Percentiles rank a stretch among this genome's conserved stretches.
These are phyloP conservation scores for Agonopterix heracliana DNA, from an alignment of 2,888 invertebrate species.

Conservation along the genomic window DNA sequence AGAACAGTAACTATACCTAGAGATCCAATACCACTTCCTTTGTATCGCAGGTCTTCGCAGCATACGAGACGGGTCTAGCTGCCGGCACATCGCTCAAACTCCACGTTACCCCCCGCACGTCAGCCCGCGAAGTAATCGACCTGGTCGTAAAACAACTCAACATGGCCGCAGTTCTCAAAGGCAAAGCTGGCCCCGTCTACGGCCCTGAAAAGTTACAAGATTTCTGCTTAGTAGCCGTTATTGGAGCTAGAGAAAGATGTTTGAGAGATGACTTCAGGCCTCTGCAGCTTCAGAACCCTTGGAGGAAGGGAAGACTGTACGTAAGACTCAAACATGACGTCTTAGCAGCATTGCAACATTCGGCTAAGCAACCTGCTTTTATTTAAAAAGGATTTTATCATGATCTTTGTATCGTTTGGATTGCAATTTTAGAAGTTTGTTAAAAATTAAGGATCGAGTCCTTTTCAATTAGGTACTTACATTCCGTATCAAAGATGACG, in stretches of 20 bases:
- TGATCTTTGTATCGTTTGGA: too few species aligned
- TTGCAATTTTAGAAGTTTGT: neutral
- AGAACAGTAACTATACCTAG: too few species aligned
- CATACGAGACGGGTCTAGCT: conserved; percentile 96
- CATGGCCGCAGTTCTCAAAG: conserved; percentile 91
- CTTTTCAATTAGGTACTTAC: too few species aligned
- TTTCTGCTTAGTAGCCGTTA: conserved; percentile 96
- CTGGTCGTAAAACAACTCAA: conserved; percentile 97
- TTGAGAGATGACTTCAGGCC: conserved; percentile 96
- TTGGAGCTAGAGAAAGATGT: conserved; percentile 95
- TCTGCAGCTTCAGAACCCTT: conserved; percentile 94
- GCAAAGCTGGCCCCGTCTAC: conserved; percentile 90
- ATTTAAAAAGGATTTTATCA: conserved; percentile 47
- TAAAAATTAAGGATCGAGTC: neutral
- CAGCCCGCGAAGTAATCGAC: conserved; percentile 96
- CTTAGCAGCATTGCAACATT: conserved; percentile 90
- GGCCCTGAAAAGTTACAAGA: conserved; percentile 88
- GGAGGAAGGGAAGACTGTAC: conserved; percentile 95
- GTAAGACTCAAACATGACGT: conserved; percentile 94
- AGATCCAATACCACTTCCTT: neutral
- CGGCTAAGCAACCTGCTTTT: conserved; percentile 86
- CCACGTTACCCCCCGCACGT: conserved; percentile 94
- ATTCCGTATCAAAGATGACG: too few species aligned
- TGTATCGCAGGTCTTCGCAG: conserved; percentile 90
- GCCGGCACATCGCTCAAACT: conserved; percentile 94